Evolutionary conservation across 2,797 vertebrate genomes (phyloP), one percentile per base, ranked within the genome.

Genomic region (Gouania willdenowi): DNA sequence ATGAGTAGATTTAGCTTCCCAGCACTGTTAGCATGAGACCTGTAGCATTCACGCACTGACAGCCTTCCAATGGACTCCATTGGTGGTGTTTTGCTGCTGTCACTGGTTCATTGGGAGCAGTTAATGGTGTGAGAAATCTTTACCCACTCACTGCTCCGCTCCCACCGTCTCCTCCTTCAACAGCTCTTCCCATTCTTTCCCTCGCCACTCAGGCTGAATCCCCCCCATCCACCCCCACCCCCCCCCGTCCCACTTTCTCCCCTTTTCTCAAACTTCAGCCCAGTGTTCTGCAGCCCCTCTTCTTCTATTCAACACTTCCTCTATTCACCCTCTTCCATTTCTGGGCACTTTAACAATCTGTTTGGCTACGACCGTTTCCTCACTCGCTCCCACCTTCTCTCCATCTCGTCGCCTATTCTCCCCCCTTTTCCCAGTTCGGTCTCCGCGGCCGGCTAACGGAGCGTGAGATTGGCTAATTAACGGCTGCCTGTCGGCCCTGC

Each of bases 391-490:
- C 48, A 20, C 40, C 34, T 33, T 39, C 40, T 52, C 34, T 26
- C 30, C 2, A 52, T 43, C 51, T 53, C 58, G 5, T 16, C 4
- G 16, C 19, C 65, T 73, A 69, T 77, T 74, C 64, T 79, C 60
- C 16, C 71, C 71, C 46, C 65, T 45, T n/a, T n/a, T 62, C 70
- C 75, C 66, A 53, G 53, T 62, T 76, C 79, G 48, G 59, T 74
- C 75, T 77, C 66, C 52, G 11, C 58, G 36, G 41, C 70, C 49
- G 62, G 58, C 74, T 77, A 85, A 82, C 79, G 50, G 83, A 82
- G 75, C 83, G 65, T 83, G 75, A 82, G 83, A 85, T 85, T 82
- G 74, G 68, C 81, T 85, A 85, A 85, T 85, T 85, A 85, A 82
- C 71, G 77, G 79, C 70, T 83, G 79, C 74, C 76, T 77, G 78